Percentiles rank a stretch among this genome's conserved stretches.
Evolutionary conservation across 2,888 invertebrate genomes (phyloP).

Genomic region (Xanthorhoe spadicearia): DNA sequence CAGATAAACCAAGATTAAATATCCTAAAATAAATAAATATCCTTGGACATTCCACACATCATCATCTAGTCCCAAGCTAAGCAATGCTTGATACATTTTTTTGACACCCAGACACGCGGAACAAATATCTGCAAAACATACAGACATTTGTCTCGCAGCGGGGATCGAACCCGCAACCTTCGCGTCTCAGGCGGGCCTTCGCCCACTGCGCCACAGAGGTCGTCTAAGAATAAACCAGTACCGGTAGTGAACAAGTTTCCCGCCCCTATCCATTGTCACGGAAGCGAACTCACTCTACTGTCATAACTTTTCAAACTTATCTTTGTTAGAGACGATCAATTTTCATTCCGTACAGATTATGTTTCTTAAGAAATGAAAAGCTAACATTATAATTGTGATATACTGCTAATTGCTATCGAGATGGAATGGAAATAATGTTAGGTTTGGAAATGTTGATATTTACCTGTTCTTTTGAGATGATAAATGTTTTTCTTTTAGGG

Average conservation of each 20-base stretch:
- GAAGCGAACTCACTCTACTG: conserved; percentile 63
- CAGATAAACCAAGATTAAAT: too few species aligned
- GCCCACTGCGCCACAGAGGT: too few species aligned
- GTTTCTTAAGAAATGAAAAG: conserved; percentile 64
- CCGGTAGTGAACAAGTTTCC: conserved; percentile 7
- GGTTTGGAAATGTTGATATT: conserved; percentile 23
- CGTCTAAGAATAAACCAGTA: background rate
- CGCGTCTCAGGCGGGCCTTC: too few species aligned
- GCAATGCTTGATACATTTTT: too few species aligned
- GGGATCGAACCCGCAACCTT: too few species aligned
- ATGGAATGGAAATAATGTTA: conserved; percentile 13
- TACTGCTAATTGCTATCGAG: conserved; percentile 41
- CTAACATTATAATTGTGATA: conserved; percentile 49
- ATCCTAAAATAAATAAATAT: too few species aligned
- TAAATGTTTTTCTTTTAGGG: background rate
- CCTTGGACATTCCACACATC: too few species aligned
- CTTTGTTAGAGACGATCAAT: conserved; percentile 81
- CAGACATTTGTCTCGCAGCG: too few species aligned
- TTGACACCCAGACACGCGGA: too few species aligned
- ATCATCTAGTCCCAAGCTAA: too few species aligned
- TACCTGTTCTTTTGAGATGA: conserved; percentile 24
- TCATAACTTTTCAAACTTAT: conserved; percentile 81
- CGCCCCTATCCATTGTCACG: conserved; percentile 44
- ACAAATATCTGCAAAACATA: too few species aligned
- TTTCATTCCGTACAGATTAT: conserved; percentile 79